Percentiles rank a stretch among this genome's conserved stretches.
These are phyloP conservation scores for Drosophila mimetica DNA, from an alignment of 2,888 invertebrate species.

Conservation along the genomic window DNA sequence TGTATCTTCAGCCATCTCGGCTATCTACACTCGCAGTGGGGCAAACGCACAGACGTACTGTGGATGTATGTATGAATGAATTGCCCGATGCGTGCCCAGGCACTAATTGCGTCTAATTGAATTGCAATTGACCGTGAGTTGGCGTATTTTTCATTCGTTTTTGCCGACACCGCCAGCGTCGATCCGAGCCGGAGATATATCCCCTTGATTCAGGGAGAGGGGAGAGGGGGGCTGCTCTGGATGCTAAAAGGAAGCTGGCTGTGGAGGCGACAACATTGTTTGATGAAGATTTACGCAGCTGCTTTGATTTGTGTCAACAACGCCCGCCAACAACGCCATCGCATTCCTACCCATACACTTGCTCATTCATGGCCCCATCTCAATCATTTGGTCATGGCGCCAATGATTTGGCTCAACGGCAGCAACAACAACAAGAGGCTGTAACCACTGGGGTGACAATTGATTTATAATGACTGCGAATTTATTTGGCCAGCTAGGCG, in stretches of 20 bases:
- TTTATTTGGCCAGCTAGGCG: constrained; percentile 29
- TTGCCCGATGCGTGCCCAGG: constrained; percentile 54
- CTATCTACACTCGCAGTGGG: constrained; percentile 16
- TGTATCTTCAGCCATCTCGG: constrained; percentile 31
- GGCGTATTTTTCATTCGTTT: constrained; percentile 77
- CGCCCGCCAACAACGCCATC: constrained; percentile 37
- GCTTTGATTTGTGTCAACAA: constrained; percentile 79
- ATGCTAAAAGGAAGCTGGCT: constrained; percentile 34
- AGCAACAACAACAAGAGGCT: too few relatives aligned
- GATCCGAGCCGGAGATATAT: constrained; percentile 33
- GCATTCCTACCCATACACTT: constrained; percentile 36
- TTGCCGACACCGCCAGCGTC: constrained; percentile 55
- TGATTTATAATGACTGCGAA: constrained; percentile 51
- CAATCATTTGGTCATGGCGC: constrained; percentile 60
- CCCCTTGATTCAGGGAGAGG: constrained; percentile 4
- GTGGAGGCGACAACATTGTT: constrained; percentile 42
- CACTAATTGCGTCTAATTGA: constrained; percentile 81
- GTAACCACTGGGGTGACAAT: constrained; percentile 37
- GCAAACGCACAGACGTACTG: constrained; percentile 33
- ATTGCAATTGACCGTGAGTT: constrained; percentile 80
- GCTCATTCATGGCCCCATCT: constrained; percentile 47
- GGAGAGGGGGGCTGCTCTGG: not conserved
- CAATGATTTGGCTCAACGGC: constrained; percentile 46
- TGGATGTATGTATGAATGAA: constrained; percentile 22
- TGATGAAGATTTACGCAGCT: constrained; percentile 78